Evolutionary conservation across 2,797 vertebrate species (phyloP).

Genomic region (Tenualosa ilisha): DNA sequence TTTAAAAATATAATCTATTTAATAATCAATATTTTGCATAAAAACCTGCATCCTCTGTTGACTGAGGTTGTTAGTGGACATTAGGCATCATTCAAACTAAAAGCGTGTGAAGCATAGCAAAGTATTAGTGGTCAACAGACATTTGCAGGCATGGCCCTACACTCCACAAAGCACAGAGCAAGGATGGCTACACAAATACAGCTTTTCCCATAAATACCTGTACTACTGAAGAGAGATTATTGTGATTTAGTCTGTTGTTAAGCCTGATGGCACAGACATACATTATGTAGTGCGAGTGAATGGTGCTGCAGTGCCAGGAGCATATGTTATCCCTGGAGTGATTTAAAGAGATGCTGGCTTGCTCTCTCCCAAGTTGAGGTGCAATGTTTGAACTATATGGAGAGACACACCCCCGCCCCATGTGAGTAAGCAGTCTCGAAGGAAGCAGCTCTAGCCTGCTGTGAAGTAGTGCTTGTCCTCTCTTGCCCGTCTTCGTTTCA

Average conservation of each 20-base stretch:
- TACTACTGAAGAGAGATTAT: background rate
- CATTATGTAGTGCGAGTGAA: background rate
- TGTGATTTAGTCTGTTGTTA: background rate
- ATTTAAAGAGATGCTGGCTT: background rate
- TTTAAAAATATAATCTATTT: constrained; percentile 21
- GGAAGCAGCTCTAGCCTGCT: background rate
- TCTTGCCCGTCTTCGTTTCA: background rate
- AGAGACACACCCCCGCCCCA: background rate
- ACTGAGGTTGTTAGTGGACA: constrained; percentile 4
- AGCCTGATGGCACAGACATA: background rate
- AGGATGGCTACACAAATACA: background rate
- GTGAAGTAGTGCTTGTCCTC: constrained; percentile 10
- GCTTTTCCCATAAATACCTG: background rate
- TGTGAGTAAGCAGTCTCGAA: background rate
- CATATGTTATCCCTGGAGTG: background rate
- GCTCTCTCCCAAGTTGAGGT: background rate
- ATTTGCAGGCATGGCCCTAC: background rate
- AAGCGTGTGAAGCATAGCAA: background rate
- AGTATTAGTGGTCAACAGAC: constrained; percentile 9
- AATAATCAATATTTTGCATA: constrained; percentile 7
- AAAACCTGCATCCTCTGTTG: background rate
- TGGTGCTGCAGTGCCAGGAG: background rate
- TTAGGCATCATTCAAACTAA: background rate
- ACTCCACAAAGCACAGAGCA: constrained; percentile 17
- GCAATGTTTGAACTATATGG: background rate